Evolutionary conservation across 1,140 invertebrate species (phyloP).

Genomic region (Atta colombica): DNA sequence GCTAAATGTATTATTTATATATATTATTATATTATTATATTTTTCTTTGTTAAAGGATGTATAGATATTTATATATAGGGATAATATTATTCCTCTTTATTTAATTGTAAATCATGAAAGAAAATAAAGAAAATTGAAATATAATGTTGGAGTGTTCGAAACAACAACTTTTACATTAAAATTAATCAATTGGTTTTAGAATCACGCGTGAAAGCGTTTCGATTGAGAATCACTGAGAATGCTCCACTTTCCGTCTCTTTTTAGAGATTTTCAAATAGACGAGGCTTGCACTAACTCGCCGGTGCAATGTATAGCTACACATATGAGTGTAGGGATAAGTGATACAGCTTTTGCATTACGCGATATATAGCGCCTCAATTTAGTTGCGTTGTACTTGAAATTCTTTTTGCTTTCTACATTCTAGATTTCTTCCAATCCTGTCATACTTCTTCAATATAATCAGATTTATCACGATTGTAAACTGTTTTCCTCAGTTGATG

Average conservation of each 20-base stretch:
- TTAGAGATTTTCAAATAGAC: conserved; percentile 49
- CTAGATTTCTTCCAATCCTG: conserved; percentile 36
- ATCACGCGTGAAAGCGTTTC: neutral
- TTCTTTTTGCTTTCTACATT: no score
- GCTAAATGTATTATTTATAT: no score
- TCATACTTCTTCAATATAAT: conserved; percentile 34
- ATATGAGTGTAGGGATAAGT: conserved; percentile 38
- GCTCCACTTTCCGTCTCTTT: conserved; percentile 71
- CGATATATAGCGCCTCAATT: neutral
- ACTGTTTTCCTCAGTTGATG: conserved; percentile 63
- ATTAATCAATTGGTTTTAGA: neutral
- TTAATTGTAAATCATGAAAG: no score
- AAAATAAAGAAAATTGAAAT: no score
- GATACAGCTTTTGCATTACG: neutral
- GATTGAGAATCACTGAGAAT: conserved; percentile 68
- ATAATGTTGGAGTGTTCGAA: no score
- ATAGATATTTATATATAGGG: no score
- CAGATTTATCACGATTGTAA: conserved; percentile 69
- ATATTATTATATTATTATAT: no score
- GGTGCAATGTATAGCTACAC: neutral
- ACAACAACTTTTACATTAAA: neutral
- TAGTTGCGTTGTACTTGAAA: no score
- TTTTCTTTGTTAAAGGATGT: no score
- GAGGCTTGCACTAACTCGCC: conserved; percentile 16
- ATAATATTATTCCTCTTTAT: no score